These are phyloP conservation scores for Poecilobothrus nobilitatus DNA, from an alignment of 2,888 invertebrate genomes.

Conservation along the genomic window DNA sequence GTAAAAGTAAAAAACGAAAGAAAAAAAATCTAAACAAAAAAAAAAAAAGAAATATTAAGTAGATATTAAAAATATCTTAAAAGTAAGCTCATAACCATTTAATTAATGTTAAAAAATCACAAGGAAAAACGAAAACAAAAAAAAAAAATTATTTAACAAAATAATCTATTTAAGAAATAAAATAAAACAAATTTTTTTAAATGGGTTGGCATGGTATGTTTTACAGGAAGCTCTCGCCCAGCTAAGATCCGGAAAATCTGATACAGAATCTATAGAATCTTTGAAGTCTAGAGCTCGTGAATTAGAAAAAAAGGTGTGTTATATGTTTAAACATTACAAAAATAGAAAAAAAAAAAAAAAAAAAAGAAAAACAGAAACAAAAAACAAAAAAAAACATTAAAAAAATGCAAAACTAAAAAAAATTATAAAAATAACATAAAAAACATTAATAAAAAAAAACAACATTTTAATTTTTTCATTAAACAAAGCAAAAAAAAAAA, in stretches of 20 bases:
- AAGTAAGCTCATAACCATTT: too few relatives aligned
- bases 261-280: constrained; percentile 60
- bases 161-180: background rate
- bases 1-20: too few relatives aligned
- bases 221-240: constrained; percentile 61
- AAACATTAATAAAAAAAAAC: background rate
- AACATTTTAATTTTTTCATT: background rate
- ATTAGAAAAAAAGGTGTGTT: constrained; percentile 75
- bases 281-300: constrained; percentile 78
- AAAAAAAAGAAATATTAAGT: background rate
- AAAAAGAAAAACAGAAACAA: background rate
- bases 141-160: background rate
- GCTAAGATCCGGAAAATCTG: constrained; percentile 51
- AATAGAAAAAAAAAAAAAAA: too few relatives aligned
- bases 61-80: background rate
- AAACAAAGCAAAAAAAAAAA: background rate
- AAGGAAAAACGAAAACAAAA: too few relatives aligned
- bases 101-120: too few relatives aligned
- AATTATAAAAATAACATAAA: background rate
- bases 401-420: background rate
- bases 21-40: too few relatives aligned
- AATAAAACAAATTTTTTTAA: background rate
- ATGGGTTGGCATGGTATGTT: constrained; percentile 22
- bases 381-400: background rate
- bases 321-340: background rate